Percentiles rank a stretch among this genome's conserved stretches.
Conservation (phyloP, 92 coral and sea anemone species). For the Actinostola sp. region DNA sequence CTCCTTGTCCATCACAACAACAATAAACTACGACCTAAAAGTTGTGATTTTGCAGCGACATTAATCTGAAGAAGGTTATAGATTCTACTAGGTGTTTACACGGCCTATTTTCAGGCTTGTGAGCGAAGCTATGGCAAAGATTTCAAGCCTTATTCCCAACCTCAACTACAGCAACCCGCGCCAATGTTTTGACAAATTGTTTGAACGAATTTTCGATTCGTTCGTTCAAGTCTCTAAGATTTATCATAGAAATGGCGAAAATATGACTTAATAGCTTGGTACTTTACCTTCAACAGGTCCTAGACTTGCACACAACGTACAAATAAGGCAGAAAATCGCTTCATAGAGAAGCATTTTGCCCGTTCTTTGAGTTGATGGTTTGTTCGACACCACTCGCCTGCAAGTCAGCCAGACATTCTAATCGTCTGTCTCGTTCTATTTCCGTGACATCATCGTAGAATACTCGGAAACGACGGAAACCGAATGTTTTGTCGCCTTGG, state of each 20-base stretch:
- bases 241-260: constrained; percentile 7
- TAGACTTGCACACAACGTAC: constrained; percentile 8
- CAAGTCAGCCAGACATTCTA: constrained; percentile 37
- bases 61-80: background rate
- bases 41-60: background rate
- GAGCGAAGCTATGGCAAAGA: background rate
- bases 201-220: constrained; percentile 39
- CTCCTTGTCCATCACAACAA: constrained; percentile 23
- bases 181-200: constrained; percentile 22
- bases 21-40: constrained; percentile 31
- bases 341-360: constrained; percentile 24
- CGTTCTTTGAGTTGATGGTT: background rate
- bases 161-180: constrained; percentile 13
- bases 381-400: constrained; percentile 27
- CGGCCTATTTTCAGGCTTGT: background rate
- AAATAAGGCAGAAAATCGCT: constrained; percentile 34
- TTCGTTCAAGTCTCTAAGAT: constrained; percentile 27
- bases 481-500: no score
- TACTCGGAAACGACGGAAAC: constrained; percentile 20
- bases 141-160: background rate
- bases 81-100: background rate
- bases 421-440: constrained; percentile 34
- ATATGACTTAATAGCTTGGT: background rate
- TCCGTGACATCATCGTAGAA: constrained; percentile 11
- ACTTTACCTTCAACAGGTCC: constrained; percentile 15